Conservation (phyloP, 1,140 invertebrate species). For the Drosophila setifemur region DNA sequence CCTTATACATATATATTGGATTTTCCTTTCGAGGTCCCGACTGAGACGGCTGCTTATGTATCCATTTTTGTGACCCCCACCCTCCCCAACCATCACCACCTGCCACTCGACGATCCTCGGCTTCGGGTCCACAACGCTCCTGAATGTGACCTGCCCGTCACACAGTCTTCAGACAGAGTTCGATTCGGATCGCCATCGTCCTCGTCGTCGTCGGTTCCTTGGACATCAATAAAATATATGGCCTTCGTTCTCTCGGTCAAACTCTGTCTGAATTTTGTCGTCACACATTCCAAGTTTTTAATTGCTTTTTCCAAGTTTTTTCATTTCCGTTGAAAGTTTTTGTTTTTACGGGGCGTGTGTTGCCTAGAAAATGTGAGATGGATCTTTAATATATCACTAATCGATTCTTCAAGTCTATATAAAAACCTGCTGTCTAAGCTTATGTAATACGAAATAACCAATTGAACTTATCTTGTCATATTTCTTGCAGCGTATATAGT, state of each 20-base stretch:
- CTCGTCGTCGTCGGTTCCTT: conserved; percentile 23
- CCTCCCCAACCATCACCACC: conserved; percentile 47
- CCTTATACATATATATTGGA: conserved; percentile 3
- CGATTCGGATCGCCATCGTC: conserved; percentile 64
- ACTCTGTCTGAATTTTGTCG: conserved; percentile 76
- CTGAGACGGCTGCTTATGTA: conserved; percentile 64
- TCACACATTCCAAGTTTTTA: conserved; percentile 36
- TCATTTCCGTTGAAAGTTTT: too few relatives aligned
- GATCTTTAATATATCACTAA: not conserved
- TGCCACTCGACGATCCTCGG: conserved; percentile 58
- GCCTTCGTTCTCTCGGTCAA: conserved; percentile 51
- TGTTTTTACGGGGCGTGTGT: conserved; percentile 52
- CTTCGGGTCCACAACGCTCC: conserved; percentile 35
- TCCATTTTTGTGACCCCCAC: conserved; percentile 9
- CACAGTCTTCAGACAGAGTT: conserved; percentile 82
- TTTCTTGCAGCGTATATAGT: conserved; percentile 51
- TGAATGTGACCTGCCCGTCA: conserved; percentile 32
- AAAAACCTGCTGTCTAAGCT: too few relatives aligned
- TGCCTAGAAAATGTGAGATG: conserved; percentile 56
- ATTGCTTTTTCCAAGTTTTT: conserved; percentile 11
- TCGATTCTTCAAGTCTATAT: too few relatives aligned
- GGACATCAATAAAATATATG: too few relatives aligned
- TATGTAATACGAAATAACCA: too few relatives aligned
- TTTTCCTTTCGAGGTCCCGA: conserved; percentile 5
- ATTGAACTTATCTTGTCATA: not conserved